phyloP scores from a whole-genome alignment of 2,797 vertebrate species.

The Danio aesculapii region DNA sequence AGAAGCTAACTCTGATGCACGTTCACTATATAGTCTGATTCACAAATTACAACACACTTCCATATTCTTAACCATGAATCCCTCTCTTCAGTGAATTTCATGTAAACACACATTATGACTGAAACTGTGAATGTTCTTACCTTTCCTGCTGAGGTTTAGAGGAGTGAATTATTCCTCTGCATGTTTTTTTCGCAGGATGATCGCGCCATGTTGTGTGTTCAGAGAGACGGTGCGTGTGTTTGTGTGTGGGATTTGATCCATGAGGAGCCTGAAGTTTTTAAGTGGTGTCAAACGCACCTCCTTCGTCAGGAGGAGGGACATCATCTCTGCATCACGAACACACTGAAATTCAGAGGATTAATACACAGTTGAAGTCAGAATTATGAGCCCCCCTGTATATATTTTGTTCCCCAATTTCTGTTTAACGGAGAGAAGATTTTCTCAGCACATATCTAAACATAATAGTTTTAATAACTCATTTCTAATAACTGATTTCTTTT shows the following conservation, averaged over 20 bases:
- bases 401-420: too few relatives aligned
- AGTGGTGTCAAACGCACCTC: constrained; percentile 1
- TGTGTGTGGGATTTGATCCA: not conserved
- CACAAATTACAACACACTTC: not conserved
- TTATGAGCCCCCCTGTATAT: too few relatives aligned
- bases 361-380: too few relatives aligned
- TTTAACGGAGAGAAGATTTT: too few relatives aligned
- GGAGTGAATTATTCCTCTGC: not conserved
- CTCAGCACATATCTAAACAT: too few relatives aligned
- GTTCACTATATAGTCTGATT: not conserved
- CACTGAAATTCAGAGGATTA: too few relatives aligned
- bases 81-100: not conserved
- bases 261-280: not conserved
- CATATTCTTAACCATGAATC: not conserved
- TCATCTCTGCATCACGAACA: not conserved
- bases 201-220: not conserved
- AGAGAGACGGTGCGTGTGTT: not conserved
- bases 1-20: not conserved
- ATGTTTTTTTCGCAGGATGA: not conserved
- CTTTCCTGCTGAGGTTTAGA: constrained; percentile 5
- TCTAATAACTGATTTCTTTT: too few relatives aligned
- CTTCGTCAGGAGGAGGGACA: not conserved
- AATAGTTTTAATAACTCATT: too few relatives aligned
- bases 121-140: not conserved
- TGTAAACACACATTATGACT: not conserved